These are phyloP conservation scores for Drosophila neonasuta DNA, from an alignment of 2,888 invertebrate genomes.

Conservation along the genomic window DNA sequence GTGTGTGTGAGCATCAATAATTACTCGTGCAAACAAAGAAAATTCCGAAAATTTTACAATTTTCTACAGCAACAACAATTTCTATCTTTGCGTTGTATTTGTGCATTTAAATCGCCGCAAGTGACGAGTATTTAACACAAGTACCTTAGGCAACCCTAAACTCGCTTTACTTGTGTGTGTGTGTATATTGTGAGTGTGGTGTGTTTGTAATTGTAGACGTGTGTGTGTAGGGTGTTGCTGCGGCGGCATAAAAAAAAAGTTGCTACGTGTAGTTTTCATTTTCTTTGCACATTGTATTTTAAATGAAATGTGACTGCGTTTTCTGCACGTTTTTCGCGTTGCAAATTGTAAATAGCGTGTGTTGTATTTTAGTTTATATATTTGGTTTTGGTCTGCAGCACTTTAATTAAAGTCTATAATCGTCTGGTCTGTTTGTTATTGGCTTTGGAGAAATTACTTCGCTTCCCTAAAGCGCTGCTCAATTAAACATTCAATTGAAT, in stretches of 20 bases:
- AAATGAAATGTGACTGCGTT: conserved; percentile 24
- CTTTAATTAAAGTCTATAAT: neutral
- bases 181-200: conserved; percentile 31
- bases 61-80: conserved; percentile 2
- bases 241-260: conserved; percentile 60
- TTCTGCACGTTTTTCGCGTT: conserved; percentile 20
- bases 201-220: conserved; percentile 33
- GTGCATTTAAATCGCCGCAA: conserved; percentile 8
- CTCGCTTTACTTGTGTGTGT: conserved; percentile 42
- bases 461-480: conserved; percentile 30
- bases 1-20: conserved; percentile 17
- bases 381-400: conserved; percentile 47
- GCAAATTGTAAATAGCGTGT: conserved; percentile 28
- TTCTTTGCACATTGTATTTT: conserved; percentile 45
- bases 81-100: neutral
- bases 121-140: conserved; percentile 17
- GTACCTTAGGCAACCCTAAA: conserved; percentile 60
- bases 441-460: conserved; percentile 1
- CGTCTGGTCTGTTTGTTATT: conserved; percentile 22
- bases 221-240: conserved; percentile 71
- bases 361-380: conserved; percentile 10
- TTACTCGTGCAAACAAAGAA: conserved; percentile 38
- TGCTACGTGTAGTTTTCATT: conserved; percentile 75
- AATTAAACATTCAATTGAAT: conserved; percentile 53
- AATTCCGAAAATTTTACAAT: conserved; percentile 17